Conservation (phyloP, 2,888 invertebrate species). For the Alloplasta piceator region DNA sequence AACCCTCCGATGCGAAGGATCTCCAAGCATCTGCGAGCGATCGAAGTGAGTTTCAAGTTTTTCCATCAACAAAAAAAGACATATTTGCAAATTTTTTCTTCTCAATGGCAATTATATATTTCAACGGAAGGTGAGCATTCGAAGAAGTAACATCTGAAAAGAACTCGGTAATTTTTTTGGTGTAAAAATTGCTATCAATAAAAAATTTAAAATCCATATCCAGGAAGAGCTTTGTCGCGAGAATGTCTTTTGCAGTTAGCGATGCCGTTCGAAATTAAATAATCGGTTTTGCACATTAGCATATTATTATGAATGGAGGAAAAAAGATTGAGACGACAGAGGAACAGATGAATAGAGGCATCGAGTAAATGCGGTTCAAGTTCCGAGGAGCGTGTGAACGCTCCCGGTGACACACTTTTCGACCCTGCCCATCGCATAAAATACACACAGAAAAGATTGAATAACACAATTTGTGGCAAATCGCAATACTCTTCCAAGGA, state of each 20-base stretch:
- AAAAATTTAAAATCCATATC: no score
- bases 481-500: constrained; percentile 21
- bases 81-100: no score
- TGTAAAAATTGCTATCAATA: no score
- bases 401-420: constrained; percentile 61
- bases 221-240: no score
- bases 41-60: constrained; percentile 70
- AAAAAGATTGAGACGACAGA: constrained; percentile 18
- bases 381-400: constrained; percentile 59
- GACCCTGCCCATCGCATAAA: constrained; percentile 26
- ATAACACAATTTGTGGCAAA: constrained; percentile 40
- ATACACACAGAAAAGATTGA: constrained; percentile 35
- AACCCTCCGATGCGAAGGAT: constrained; percentile 68
- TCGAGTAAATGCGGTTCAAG: constrained; percentile 39
- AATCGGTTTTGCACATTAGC: constrained; percentile 21
- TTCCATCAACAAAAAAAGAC: no score
- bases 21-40: constrained; percentile 75
- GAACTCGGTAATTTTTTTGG: no score
- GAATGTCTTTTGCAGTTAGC: no score
- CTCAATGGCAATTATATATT: no score
- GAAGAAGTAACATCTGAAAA: no score
- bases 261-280: no score
- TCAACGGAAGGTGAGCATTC: no score
- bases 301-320: constrained; percentile 24
- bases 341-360: constrained; percentile 1